Evolutionary conservation across 2,797 vertebrate species (phyloP).

Genomic region (Synaphobranchus kaupii): DNA sequence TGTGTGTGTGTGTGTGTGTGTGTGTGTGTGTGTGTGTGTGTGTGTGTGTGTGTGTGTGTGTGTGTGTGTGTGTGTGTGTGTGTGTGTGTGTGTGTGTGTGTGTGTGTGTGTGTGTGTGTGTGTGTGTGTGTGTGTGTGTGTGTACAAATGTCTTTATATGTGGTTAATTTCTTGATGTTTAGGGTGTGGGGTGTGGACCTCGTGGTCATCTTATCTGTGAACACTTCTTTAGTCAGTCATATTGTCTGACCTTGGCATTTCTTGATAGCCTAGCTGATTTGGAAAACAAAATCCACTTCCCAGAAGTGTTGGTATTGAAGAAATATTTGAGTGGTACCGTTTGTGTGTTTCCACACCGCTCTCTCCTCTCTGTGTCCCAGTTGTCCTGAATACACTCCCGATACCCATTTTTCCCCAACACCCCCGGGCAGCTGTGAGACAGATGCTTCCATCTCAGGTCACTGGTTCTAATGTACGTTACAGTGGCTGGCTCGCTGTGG

Average conservation of each 20-base stretch:
- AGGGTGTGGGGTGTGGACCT: background rate
- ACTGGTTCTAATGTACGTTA: constrained; percentile 31
- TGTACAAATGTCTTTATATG: too few relatives aligned
- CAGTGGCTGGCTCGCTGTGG: constrained; percentile 12
- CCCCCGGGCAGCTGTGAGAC: constrained; percentile 37
- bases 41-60: constrained; percentile 2
- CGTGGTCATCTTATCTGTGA: constrained; percentile 4
- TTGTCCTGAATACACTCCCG: background rate
- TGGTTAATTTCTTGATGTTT: too few relatives aligned
- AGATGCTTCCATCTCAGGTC: constrained; percentile 55
- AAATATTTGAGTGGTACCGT: background rate
- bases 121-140: constrained; percentile 29
- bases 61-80: constrained; percentile 26
- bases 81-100: constrained; percentile 21
- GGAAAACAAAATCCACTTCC: background rate
- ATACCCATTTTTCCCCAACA: background rate
- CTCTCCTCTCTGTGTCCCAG: background rate
- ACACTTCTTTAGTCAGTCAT: constrained; percentile 6
- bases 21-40: background rate
- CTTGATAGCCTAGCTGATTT: constrained; percentile 2
- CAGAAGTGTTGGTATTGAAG: background rate
- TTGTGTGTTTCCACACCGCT: background rate
- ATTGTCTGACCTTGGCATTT: constrained; percentile 23
- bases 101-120: constrained; percentile 12
- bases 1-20: constrained; percentile 22